Conservation (phyloP, 2,113 vertebrate genomes). For the Rhynchomys soricoides region DNA sequence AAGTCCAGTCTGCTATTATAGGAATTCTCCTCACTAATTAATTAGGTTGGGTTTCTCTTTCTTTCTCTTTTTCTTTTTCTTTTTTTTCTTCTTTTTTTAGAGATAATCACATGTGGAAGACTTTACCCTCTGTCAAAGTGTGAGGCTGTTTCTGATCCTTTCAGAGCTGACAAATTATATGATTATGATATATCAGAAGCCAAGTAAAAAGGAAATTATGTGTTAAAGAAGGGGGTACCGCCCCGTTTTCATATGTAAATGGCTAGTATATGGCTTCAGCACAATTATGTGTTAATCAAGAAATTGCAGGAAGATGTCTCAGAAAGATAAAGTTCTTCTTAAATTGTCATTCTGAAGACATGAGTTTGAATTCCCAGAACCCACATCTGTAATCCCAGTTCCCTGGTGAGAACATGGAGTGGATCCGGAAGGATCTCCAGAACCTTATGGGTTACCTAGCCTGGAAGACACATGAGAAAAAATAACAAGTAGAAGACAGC, state of each 20-base stretch:
- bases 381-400: not conserved
- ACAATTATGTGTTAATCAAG: not conserved
- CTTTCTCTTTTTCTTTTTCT: not conserved
- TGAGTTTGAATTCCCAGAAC: not conserved
- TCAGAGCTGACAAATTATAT: not conserved
- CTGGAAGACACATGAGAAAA: not conserved
- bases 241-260: not conserved
- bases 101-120: not conserved
- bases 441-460: not conserved
- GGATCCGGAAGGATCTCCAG: not conserved
- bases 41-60: constrained; percentile 47
- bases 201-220: constrained; percentile 22
- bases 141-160: constrained; percentile 11
- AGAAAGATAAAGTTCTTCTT: not conserved
- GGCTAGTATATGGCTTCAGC: not conserved
- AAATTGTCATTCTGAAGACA: not conserved
- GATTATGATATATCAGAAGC: not conserved
- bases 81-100: not conserved
- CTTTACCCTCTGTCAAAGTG: not conserved
- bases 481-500: not conserved
- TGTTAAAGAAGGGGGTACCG: not conserved
- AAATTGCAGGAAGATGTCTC: not conserved
- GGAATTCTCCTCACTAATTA: not conserved
- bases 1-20: constrained; percentile 14
- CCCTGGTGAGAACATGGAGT: not conserved